Percentiles rank a stretch among this genome's conserved stretches.
These are phyloP conservation scores for Phymatocera aterrima DNA, from an alignment of 2,888 invertebrate genomes.

Conservation along the genomic window DNA sequence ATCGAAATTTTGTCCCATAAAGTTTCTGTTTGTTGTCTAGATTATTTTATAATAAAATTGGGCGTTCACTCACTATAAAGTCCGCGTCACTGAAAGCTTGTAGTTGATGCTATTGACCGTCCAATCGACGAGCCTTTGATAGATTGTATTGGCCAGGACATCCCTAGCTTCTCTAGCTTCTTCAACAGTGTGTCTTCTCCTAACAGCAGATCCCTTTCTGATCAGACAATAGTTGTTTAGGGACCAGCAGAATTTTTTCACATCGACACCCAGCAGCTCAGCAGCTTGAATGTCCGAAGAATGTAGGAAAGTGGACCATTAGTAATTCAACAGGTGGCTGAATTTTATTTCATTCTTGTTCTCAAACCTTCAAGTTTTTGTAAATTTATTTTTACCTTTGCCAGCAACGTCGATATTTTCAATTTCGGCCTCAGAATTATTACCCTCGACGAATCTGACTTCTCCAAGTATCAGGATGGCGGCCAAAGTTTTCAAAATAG, in stretches of 20 bases:
- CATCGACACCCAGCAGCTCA: slow-evolving; percentile 85
- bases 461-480: slow-evolving; percentile 89
- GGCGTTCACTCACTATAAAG: slow-evolving; percentile 86
- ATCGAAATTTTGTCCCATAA: background rate
- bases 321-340: background rate
- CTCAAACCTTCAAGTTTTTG: background rate
- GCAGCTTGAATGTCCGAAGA: slow-evolving; percentile 78
- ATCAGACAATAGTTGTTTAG: slow-evolving; percentile 91
- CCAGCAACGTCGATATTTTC: slow-evolving; percentile 84
- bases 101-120: slow-evolving; percentile 90
- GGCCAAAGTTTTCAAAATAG: slow-evolving; percentile 83
- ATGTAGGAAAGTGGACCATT: background rate
- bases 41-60: background rate
- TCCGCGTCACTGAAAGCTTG: slow-evolving; percentile 87
- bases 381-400: slow-evolving; percentile 72
- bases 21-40: background rate
- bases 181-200: slow-evolving; percentile 82
- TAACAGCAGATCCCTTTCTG: slow-evolving; percentile 83
- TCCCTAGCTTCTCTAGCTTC: slow-evolving; percentile 91
- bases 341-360: background rate
- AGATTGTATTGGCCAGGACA: slow-evolving; percentile 89
- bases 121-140: slow-evolving; percentile 92
- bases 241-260: slow-evolving; percentile 90
- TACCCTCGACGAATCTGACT: slow-evolving; percentile 84
- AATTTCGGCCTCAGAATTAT: slow-evolving; percentile 82